Base-by-base conservation (phyloP, 1,140 invertebrate species). In the Panulirus ornatus region DNA sequence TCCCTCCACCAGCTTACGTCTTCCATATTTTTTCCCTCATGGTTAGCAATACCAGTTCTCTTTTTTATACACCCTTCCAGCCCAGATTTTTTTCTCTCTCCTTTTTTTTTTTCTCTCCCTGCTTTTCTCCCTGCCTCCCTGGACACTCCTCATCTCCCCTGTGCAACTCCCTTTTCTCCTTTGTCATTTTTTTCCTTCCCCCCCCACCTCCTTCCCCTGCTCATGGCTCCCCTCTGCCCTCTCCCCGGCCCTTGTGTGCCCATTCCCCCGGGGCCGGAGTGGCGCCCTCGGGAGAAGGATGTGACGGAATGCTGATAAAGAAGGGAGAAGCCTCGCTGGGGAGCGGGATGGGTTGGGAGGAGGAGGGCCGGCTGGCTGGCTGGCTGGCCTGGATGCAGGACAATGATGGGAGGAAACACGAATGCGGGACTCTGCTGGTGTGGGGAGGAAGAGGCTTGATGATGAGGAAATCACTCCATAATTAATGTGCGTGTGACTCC, bases 391-490 rank as follows among this genome's bases (percentile, higher is more conserved):
- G n/a, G n/a, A 40, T 0, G 34, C 11, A n/a, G 27, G 73, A 36
- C 36, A 9, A 8, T 16, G 73, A 30, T 8, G 73, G 36, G 38
- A 42, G 73, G 42, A 42, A 42, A 75, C 19, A 2, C 8, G 73
- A 42, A 40, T 34, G 70, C 14, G 70, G 70, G 40, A 58, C 11
- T 2, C 54, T 3, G 11, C 3, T 2, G 71, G 8, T 5, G 8
- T 5, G 36, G 34, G 16, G 34, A 36, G 34, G 71, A 36, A 38
- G 34, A 36, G 1, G 14, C 36, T 40, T 34, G 71, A 42, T 38
- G 73, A 22, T 38, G 36, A 75, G 73, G 73, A 75, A 58, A 58
- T 58, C 54, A 58, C 54, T 58, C 14, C 19, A 58, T 58, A 58
- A 58, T 58, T 58, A 47, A 22, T 58, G 54, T 58, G 11, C 22